These are phyloP conservation scores for Hippoglossus stenolepis DNA, from an alignment of 2,113 vertebrate genomes.

Conservation along the genomic window DNA sequence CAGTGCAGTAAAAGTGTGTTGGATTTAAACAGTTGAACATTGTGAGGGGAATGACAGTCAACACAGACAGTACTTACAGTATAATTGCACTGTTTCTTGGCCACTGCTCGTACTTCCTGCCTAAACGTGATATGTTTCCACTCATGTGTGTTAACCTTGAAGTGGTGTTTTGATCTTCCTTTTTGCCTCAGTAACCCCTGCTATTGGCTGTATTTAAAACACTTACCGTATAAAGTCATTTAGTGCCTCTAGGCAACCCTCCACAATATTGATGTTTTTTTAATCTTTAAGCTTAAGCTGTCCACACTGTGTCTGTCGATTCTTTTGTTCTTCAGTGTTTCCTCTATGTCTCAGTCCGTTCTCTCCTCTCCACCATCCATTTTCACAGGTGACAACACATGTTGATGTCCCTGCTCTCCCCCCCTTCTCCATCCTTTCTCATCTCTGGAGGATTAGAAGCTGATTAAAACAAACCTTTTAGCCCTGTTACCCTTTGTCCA, in stretches of 20 bases:
- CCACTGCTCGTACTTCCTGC: not conserved
- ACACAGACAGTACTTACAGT: not conserved
- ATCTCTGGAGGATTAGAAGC: conserved; percentile 25
- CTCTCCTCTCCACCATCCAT: not conserved
- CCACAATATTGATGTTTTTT: not conserved
- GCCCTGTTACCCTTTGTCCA: conserved; percentile 15
- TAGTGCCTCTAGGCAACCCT: conserved; percentile 26
- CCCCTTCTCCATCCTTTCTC: not conserved
- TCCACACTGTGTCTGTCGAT: too few species aligned
- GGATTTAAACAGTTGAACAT: not conserved
- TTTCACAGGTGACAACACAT: conserved; percentile 23
- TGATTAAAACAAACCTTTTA: conserved; percentile 17
- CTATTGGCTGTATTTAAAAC: conserved; percentile 8
- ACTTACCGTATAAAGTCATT: conserved; percentile 30
- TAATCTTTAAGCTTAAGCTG: too few species aligned
- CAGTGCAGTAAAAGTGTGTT: not conserved
- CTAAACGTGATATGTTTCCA: not conserved
- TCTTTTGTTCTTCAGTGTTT: conserved; percentile 17
- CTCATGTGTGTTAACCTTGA: not conserved
- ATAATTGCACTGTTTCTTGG: not conserved
- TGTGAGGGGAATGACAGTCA: not conserved
- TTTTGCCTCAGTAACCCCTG: not conserved
- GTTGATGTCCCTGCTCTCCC: not conserved
- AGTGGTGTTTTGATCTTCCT: not conserved
- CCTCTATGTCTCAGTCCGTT: not conserved